Evolutionary conservation across 2,113 vertebrate species (phyloP), one percentile per base, ranked within the genome.

Genomic region (Crypturellus undulatus): DNA sequence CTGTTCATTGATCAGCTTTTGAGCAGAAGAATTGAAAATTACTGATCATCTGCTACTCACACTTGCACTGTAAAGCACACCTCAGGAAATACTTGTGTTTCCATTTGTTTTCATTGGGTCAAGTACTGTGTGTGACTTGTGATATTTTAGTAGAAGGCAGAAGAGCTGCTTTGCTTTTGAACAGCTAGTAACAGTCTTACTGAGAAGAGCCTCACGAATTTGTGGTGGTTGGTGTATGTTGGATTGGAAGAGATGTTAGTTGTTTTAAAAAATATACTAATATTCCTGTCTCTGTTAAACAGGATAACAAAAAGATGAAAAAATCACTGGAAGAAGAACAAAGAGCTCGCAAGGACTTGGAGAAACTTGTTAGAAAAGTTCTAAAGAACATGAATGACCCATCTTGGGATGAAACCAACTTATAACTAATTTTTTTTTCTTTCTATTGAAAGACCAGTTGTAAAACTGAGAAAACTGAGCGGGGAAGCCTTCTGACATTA

Each of bases 221-320:
- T 75, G 15, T 84, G 36, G 26, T 7, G 56, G 28, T 59, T 17
- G 68, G 6, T 24, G 6, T 58, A 10, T n/a, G 18, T 69, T 20
- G 49, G 40, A 43, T 71, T 40, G 58, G 40, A 62, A 79, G 51
- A 47, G 64, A 28, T 40, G 14, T 45, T 58, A 10, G 4, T 43
- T 6, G 22, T 65, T 18, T 15, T 15, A 56, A 67, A 42, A 76
- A 64, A 79, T 65, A 36, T 76, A 19, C 14, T 17, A 62, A 70
- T 60, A 58, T 82, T 32, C 93, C 65, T 91, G 5, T 96, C 56
- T 92, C 93, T 96, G 1, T 52, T 94, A 79, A 60, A 58, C 97
- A 99, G 99, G 99, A 99, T 92, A 99, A 99, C 96, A 99, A 99
- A 95, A 99, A 99, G 98, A 99, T 99, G 98, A 99, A 99, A 97